Evolutionary conservation across 2,888 invertebrate genomes (phyloP), one percentile per base, ranked within the genome.

Genomic region (Julus scandinavius): DNA sequence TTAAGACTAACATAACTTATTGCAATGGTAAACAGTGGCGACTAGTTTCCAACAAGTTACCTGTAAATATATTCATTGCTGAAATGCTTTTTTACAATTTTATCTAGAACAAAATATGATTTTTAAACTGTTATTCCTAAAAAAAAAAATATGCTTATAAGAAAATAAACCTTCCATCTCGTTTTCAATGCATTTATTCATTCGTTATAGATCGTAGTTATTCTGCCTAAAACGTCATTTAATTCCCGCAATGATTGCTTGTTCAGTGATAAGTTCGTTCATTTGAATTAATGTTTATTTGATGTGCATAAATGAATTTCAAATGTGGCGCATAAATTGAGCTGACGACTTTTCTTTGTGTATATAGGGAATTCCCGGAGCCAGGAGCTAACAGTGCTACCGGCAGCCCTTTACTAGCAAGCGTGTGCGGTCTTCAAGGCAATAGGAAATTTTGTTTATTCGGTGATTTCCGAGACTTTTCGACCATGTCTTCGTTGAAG

Each of bases 401-500:
- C 72, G 29, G 72, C 72, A 72, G 72, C 29, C 72, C 72, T 72
- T 29, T 29, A 17, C 9, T 29, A 7, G 7, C 72, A 2, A 20
- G 72, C 72, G 17, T 11, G 72, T 29, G 20, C 11, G 72, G 15
- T 29, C 2, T 29, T 72, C 9, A 9, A 1, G 29, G 20, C 72
- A 29, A 72, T 72, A 11, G 72, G 29, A 72, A 29, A 72, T 72
- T 72, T 72, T 20, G 29, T 72, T 72, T 20, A 72, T 29, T 72
- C 72, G 9, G 72, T 72, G 72, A 72, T 72, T 72, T 72, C 29
- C 11, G n/a, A 49, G 41, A 45, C n/a, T 41, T 85, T 80, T 80
- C 80, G 15, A 15, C 49, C 17, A 89, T 89, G 89, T 88, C 88
- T 50, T 88, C 89, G 84, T 87, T 87, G 83, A 89, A 88, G n/a